phyloP scores from a whole-genome alignment of 2,888 invertebrate genomes.

The Euphydryas editha region DNA sequence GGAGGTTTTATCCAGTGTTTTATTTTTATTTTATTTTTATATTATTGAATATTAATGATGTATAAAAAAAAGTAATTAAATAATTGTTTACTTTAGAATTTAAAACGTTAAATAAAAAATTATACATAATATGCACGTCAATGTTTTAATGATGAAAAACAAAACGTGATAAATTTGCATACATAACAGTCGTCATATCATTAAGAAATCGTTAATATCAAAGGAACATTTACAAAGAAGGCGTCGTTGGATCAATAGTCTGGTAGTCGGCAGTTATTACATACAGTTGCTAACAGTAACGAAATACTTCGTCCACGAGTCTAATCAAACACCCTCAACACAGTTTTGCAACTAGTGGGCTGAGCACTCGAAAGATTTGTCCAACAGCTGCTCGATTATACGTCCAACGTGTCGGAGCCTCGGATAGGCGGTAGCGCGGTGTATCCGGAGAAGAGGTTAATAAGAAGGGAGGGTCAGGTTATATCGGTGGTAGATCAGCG shows the following conservation, averaged over 20 bases:
- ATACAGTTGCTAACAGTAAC: slow-evolving; percentile 49
- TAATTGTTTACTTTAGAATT: too few relatives aligned
- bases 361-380: slow-evolving; percentile 71
- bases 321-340: slow-evolving; percentile 64
- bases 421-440: slow-evolving; percentile 35
- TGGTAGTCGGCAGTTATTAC: slow-evolving; percentile 34
- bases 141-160: too few relatives aligned
- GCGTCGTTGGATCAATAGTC: slow-evolving; percentile 38
- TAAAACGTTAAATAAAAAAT: too few relatives aligned
- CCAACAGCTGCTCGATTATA: slow-evolving; percentile 67
- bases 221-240: slow-evolving; percentile 10
- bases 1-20: too few relatives aligned
- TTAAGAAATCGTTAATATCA: slow-evolving; percentile 1
- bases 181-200: not conserved
- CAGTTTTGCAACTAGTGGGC: slow-evolving; percentile 77
- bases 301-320: slow-evolving; percentile 50
- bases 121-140: too few relatives aligned
- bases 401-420: slow-evolving; percentile 58
- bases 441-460: slow-evolving; percentile 45
- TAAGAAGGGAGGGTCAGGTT: slow-evolving; percentile 67
- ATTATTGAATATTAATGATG: too few relatives aligned
- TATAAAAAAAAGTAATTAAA: too few relatives aligned
- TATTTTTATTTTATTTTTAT: too few relatives aligned
- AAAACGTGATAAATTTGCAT: too few relatives aligned
- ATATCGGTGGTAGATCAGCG: slow-evolving; percentile 59